phyloP scores from a whole-genome alignment of 2,888 invertebrate genomes.

The Mesochorus sp. region DNA sequence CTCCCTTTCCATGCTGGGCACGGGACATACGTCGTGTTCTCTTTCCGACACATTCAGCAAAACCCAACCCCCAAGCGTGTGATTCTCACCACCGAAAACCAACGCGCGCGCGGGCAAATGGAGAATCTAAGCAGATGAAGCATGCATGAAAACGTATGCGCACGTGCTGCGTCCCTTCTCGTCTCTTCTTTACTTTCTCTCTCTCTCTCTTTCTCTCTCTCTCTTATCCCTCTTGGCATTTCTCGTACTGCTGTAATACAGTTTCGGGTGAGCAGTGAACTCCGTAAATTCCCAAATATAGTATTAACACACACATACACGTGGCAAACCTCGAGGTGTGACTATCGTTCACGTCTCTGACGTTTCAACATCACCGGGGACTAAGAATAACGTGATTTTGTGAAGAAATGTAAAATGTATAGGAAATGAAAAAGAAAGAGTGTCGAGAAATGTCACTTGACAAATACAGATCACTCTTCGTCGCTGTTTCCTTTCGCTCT shows the following conservation, averaged over 20 bases:
- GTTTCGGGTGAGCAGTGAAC: not conserved
- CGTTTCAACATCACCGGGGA: not conserved
- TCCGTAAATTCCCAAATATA: not conserved
- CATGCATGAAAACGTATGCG: slow-evolving; percentile 58
- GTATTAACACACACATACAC: not conserved
- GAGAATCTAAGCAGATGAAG: slow-evolving; percentile 58
- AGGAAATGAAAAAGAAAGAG: not conserved
- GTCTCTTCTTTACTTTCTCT: slow-evolving; percentile 18
- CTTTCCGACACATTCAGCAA: slow-evolving; percentile 2
- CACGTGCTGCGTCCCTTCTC: slow-evolving; percentile 40
- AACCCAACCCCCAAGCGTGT: not conserved
- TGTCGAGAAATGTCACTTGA: not conserved
- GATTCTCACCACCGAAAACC: slow-evolving; percentile 40
- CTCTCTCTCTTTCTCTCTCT: not conserved
- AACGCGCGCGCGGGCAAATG: slow-evolving; percentile 40
- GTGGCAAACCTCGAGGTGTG: not conserved
- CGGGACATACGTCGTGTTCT: slow-evolving; percentile 13
- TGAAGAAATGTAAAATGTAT: no score
- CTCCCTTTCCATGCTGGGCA: not conserved
- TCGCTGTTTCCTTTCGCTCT: not conserved
- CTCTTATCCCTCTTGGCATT: slow-evolving; percentile 2
- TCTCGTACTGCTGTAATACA: not conserved
- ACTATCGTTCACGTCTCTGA: not conserved
- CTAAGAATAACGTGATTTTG: not conserved
- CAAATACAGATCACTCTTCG: not conserved